These are phyloP conservation scores for Coccyzus lansbergi DNA, from an alignment of 2,797 vertebrate species.

Conservation along the genomic window DNA sequence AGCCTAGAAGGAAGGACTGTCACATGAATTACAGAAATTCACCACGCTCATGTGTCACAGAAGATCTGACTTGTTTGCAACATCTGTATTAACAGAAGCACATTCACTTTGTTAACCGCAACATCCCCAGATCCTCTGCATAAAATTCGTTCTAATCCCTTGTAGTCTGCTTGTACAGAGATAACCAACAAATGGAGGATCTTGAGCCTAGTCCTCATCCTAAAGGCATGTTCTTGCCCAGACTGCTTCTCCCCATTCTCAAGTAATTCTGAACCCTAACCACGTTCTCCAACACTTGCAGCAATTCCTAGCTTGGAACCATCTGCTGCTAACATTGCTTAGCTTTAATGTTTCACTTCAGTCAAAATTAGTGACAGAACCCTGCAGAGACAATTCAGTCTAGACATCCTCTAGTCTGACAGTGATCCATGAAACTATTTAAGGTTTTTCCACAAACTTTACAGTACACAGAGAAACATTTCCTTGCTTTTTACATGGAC, in stretches of 20 bases:
- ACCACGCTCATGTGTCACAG: not conserved
- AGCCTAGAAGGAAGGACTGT: not conserved
- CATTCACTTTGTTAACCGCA: not conserved
- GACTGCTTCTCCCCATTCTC: not conserved
- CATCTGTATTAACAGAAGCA: not conserved
- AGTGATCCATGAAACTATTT: not conserved
- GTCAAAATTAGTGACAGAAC: conserved; percentile 40
- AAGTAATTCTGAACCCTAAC: not conserved
- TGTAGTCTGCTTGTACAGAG: not conserved
- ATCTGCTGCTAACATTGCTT: conserved; percentile 25
- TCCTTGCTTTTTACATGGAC: not conserved
- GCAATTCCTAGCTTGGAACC: not conserved
- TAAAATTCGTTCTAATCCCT: not conserved
- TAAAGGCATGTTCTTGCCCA: not conserved
- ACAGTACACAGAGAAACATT: not conserved
- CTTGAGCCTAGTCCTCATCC: not conserved
- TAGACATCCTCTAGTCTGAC: conserved; percentile 13
- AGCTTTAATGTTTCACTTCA: not conserved
- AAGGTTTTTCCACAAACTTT: conserved; percentile 1
- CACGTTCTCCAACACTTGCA: not conserved
- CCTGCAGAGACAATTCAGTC: not conserved
- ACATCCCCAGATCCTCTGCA: not conserved
- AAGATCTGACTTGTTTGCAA: not conserved
- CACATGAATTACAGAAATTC: not conserved
- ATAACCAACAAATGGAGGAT: not conserved